Percentiles rank a stretch among this genome's conserved stretches.
Evolutionary conservation across 35 echinoderm and acorn worm genomes (phyloP).

Genomic region (Strongylocentrotus purpuratus): DNA sequence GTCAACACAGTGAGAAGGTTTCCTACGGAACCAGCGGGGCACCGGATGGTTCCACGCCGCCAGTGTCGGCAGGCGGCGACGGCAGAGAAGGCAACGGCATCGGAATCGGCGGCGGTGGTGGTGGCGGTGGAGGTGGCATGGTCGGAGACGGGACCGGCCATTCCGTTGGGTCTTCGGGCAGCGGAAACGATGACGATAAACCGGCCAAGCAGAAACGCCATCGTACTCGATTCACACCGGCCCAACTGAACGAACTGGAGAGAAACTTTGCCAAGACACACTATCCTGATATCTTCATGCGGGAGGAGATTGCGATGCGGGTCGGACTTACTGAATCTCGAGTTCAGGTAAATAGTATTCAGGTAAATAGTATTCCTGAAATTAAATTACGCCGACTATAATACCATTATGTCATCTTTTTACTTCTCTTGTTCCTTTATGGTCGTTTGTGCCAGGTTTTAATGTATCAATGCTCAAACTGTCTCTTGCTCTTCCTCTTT

Average conservation of each 20-base stretch:
- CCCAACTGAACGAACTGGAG: slow-evolving; percentile 98
- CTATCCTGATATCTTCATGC: slow-evolving; percentile 99
- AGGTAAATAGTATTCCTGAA: background rate
- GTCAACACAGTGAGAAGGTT: slow-evolving; percentile 32
- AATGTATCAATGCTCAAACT: no score
- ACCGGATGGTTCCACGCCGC: slow-evolving; percentile 42
- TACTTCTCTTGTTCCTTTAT: no score
- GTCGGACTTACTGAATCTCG: slow-evolving; percentile 97
- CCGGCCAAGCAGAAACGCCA: slow-evolving; percentile 92
- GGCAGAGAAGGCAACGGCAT: background rate
- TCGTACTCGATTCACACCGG: slow-evolving; percentile 94
- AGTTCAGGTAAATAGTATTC: slow-evolving; percentile 84
- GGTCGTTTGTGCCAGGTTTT: no score
- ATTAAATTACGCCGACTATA: no score
- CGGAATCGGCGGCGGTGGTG: background rate
- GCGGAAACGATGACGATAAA: slow-evolving; percentile 42
- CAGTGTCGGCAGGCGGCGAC: slow-evolving; percentile 25
- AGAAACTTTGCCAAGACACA: slow-evolving; percentile 99
- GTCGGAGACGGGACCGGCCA: slow-evolving; percentile 41
- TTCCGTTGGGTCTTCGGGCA: slow-evolving; percentile 7
- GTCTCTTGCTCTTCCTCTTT: no score
- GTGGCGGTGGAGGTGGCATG: background rate
- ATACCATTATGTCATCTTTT: no score
- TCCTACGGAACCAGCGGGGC: slow-evolving; percentile 45
- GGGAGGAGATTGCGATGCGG: slow-evolving; percentile 99